Conservation (phyloP, 2,113 vertebrate genomes). For the Astatoreochromis straeleni region DNA sequence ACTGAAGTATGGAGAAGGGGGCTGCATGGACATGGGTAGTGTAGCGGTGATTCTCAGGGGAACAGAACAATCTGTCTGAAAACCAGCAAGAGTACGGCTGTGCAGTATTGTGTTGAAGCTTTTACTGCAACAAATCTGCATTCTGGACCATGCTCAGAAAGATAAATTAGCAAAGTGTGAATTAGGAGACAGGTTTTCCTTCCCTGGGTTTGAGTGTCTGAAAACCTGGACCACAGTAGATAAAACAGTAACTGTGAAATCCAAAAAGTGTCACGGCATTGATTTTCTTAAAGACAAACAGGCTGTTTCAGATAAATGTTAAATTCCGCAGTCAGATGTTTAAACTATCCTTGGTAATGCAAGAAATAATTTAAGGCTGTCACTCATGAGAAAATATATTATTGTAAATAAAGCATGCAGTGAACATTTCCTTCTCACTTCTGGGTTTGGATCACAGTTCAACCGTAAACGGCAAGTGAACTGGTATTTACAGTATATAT, state of each 20-base stretch:
- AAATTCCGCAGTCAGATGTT: background rate
- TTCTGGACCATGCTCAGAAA: background rate
- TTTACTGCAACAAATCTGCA: constrained; percentile 13
- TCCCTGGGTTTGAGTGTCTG: background rate
- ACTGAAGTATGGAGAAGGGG: background rate
- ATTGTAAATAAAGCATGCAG: constrained; percentile 23
- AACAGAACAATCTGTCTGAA: constrained; percentile 11
- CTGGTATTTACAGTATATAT: background rate
- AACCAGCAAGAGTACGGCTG: background rate
- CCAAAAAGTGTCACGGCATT: background rate
- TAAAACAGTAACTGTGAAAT: background rate
- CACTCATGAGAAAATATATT: background rate
- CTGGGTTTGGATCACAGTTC: background rate
- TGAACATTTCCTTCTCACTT: constrained; percentile 7
- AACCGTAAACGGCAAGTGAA: background rate
- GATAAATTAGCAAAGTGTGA: constrained; percentile 5
- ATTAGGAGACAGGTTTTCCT: background rate
- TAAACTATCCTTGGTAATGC: background rate
- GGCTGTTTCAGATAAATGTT: background rate
- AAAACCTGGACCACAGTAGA: background rate
- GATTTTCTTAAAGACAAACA: background rate
- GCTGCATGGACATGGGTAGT: background rate
- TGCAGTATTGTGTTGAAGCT: constrained; percentile 11
- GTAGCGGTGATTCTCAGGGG: background rate
- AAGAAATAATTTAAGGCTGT: background rate